Evolutionary conservation across 92 coral and sea anemone genomes (phyloP), one percentile per base, ranked within the genome.

Genomic region (Pocillopora meandrina): DNA sequence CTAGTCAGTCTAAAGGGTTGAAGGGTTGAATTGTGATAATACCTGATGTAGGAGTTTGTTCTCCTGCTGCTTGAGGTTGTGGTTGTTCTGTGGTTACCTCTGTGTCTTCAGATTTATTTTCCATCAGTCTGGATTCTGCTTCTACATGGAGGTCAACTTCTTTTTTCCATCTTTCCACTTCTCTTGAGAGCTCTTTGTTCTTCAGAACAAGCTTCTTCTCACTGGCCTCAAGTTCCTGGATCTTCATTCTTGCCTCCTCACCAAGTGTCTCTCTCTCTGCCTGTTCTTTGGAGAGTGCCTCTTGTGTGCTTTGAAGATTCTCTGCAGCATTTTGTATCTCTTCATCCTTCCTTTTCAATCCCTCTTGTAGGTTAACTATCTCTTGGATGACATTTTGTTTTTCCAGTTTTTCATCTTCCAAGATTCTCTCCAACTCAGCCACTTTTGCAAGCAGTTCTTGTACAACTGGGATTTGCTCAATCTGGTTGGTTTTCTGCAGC

Each of bases 311-410:
- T 6, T 70, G 82, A 20, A 72, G 23, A n/a, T 87, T 92, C 36
- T 77, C 76, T n/a, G 72, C 78, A 75, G 35, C 56, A 42, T 56
- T 34, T 1, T 77, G 68, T 8, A 74, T 60, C 71, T 85, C 89
- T 33, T 89, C 87, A 13, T 89, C 93, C 18, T 74, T 70, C 56
- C 85, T 86, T 72, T 79, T 90, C 60, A 87, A 75, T 10, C 81
- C 95, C 5, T 78, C 91, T 85, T 96, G 99, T 31, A 96, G 91
- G 76, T 90, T 91, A 66, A 92, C 80, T 34, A 94, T 94, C 80
- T 94, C 98, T 9, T 80, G 90, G 56, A 94, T 90, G 52, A 92
- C 86, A 79, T 87, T 77, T 65, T 94, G 95, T 66, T 90, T 96
- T 68, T 96, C 98, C 6, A 80, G 72, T 74, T 90, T 90, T 47